Evolutionary conservation across 23 tunicate genomes (phyloP), one percentile per base, ranked within the genome.

Genomic region (Phallusia fumigata): DNA sequence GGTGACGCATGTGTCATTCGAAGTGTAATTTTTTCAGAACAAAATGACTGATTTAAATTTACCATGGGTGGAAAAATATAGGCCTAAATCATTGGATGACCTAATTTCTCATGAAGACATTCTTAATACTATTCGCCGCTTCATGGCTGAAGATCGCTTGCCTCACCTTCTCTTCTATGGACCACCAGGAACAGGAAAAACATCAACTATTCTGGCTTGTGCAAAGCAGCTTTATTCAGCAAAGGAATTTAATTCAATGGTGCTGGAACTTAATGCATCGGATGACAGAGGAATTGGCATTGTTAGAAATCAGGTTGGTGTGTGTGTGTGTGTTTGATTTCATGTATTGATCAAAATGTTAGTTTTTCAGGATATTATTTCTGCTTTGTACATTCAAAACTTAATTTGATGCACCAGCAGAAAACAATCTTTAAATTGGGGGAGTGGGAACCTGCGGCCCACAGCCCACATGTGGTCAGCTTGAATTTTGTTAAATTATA

Each of bases 181-280:
- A 19, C 99, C 99, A 31, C 99, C 99, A 36, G 99, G 99, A 19
- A 95, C 99, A 18, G 99, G 99, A 84, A 95, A 95, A 83, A 95
- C 99, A 0, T 90, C 96, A 31, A 95, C 96, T 31, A 95, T 95
- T 31, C 51, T 95, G 53, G 99, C 99, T 19, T 92, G 95, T 80
- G 99, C 99, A 6, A 53, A 73, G 19, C 99, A 90, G 76, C 76
- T 95, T 15, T 95, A 95, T 64, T 79, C 83, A 10, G 78, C 79
- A 36, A 95, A 95, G 75, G 91, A 95, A 81, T 88, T 95, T 33
- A 87, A 84, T 69, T 81, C 89, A 22, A 95, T 95, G 99, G 99
- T 95, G 30, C 73, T 95, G 69, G 99, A 95, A 74, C 65, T 95
- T 52, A 95, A 95, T 88, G 99, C 99, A 1, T 95, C 99, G 35